phyloP scores from a whole-genome alignment of 2,888 invertebrate species.

The Proisotoma minuta region DNA sequence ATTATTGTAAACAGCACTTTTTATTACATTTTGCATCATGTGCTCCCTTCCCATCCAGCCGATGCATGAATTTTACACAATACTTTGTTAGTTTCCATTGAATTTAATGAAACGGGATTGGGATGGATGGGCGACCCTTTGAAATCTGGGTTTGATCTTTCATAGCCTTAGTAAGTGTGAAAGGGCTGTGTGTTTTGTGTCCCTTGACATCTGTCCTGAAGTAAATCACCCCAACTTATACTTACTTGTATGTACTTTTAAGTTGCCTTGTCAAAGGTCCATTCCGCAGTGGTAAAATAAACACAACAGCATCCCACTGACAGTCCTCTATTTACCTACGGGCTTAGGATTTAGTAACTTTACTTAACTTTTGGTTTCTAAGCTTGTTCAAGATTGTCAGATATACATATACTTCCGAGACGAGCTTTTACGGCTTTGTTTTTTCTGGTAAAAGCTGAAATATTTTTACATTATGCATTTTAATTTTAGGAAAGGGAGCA shows the following conservation, averaged over 20 bases:
- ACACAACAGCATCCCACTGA: conserved; percentile 18
- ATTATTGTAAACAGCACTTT: not conserved
- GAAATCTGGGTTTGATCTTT: not conserved
- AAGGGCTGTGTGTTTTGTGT: conserved; percentile 21
- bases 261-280: conserved; percentile 24
- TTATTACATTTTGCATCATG: not conserved
- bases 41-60: not conserved
- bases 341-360: not conserved
- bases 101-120: not conserved
- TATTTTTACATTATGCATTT: too few relatives aligned
- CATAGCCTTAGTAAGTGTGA: not conserved
- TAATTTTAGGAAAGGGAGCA: too few relatives aligned
- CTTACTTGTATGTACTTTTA: conserved; percentile 17
- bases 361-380: too few relatives aligned
- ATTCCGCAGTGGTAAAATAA: conserved; percentile 40
- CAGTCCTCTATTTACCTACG: not conserved
- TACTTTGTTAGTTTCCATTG: too few relatives aligned
- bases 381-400: too few relatives aligned
- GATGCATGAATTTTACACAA: too few relatives aligned
- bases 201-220: conserved; percentile 39
- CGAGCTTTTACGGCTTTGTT: too few relatives aligned
- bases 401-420: too few relatives aligned
- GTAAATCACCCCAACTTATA: conserved; percentile 27
- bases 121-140: not conserved
- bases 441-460: too few relatives aligned